These are phyloP conservation scores for Phania funesta DNA, from an alignment of 2,888 invertebrate genomes.

Conservation along the genomic window DNA sequence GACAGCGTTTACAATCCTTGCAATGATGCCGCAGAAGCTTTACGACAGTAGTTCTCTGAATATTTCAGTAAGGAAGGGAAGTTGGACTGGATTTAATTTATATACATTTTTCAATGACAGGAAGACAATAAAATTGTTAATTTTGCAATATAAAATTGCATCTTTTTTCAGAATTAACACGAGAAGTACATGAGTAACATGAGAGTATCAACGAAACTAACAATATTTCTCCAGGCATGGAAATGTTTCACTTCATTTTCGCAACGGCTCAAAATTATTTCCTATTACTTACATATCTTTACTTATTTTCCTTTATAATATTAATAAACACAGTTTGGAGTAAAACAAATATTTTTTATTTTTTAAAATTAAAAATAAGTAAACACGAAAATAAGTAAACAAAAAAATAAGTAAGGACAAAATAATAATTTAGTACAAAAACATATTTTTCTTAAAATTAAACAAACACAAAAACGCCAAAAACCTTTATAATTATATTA, in stretches of 20 bases:
- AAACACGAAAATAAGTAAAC: too few species aligned
- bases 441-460: not conserved
- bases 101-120: not conserved
- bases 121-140: not conserved
- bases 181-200: too few species aligned
- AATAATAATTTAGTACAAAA: not conserved
- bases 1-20: not conserved
- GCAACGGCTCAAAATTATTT: not conserved
- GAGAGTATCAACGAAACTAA: too few species aligned
- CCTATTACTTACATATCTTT: constrained; percentile 1
- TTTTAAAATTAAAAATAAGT: too few species aligned
- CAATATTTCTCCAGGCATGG: not conserved
- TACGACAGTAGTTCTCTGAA: not conserved
- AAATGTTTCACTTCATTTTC: not conserved
- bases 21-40: not conserved
- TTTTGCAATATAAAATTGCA: not conserved
- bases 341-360: too few species aligned
- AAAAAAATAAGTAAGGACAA: too few species aligned
- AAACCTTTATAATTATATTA: too few species aligned
- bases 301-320: too few species aligned
- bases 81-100: constrained; percentile 4
- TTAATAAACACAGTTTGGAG: too few species aligned
- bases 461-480: not conserved
- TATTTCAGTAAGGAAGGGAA: constrained; percentile 9
- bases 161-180: too few species aligned